Evolutionary conservation across 2,888 invertebrate species (phyloP), one percentile per base, ranked within the genome.

Genomic region (Eledona agricola): DNA sequence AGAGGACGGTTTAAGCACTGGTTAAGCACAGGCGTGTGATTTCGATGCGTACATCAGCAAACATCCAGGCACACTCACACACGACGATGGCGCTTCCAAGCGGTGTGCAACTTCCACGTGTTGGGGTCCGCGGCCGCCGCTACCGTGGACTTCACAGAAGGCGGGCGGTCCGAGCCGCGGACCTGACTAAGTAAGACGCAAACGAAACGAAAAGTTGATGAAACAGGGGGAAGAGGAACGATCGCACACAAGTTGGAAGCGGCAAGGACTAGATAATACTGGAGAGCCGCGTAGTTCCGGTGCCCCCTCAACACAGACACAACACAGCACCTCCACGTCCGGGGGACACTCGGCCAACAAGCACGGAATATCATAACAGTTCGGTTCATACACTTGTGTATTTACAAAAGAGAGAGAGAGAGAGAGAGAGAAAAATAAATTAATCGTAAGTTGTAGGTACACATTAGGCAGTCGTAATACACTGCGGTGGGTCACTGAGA

Each of bases 251-350:
- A 53, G 54, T 54, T 57, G 47, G 26, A 60, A 61, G 59, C 58
- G 59, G 54, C 62, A 22, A 81, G 81, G 83, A 83, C 83, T 83
- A 83, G 83, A 83, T 83, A 84, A 84, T 84, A 84, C 83, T 83
- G 83, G 83, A 80, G 79, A 80, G 80, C 73, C 72, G 69, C 60
- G 57, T 59, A 59, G 69, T 66, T 67, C 71, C 66, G 69, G 83
- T 84, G 84, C 85, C 85, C 82, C 85, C 84, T 57, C 3, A 47
- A 26, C 51, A 51, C 51, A 17, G 38, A 34, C 35, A 47, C 47
- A 43, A 13, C 46, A 51, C 51, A 31, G 20, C 43, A 28, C 29
- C 20, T 52, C 37, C 38, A 46, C 42, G 35, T 49, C 54, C 47
- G 45, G 60, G 58, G 64, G 62, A 56, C 66, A 63, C 60, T 55